Base-by-base conservation (phyloP, 2,888 invertebrate genomes). In the Lochmaea crataegi region DNA sequence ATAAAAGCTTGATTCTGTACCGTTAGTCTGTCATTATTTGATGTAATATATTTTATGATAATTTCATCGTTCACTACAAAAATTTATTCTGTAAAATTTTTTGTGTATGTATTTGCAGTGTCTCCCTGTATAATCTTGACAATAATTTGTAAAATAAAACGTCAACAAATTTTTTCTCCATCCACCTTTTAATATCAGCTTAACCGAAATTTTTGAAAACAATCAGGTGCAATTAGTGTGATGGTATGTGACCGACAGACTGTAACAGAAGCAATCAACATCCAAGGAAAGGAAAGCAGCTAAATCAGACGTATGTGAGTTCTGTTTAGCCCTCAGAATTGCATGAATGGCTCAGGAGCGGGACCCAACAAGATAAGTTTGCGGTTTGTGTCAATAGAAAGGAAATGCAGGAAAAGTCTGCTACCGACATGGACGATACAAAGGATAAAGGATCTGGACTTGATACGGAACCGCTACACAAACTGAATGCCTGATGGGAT, bases 401-500 rank as follows among this genome's bases (percentile, higher is more conserved):
- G 81, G 80, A 83, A 82, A 81, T 81, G 71, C 60, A 81, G 82
- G 78, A 82, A 80, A 82, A 81, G 80, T 79, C 80, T 82, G 81
- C 77, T 77, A 80, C 82, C 79, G 82, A 83, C 82, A 80, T 80
- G 80, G 78, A 79, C 77, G 80, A 79, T 83, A 83, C 83, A 83
- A 82, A 84, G 82, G 73, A 71, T 71, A 66, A 70, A 70, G 73
- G 73, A 80, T 73, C 76, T 80, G 78, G 80, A 80, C 82, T 80
- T 82, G 83, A 82, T 83, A 83, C 83, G 80, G 80, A 80, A 81
- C 80, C 79, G 79, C 81, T 81, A 84, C 83, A 83, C 82, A 80
- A 76, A 65, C 82, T 83, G 84, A 84, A 84, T 84, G 80, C 83
- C 75, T 82, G 84, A 84, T 84, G 82, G 81, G 83, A 84, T 84